A percentile compares a stretch with the other conserved stretches of the same genome.
phyloP scores from a whole-genome alignment of 1,140 invertebrate species.

The Platyura marginata region DNA sequence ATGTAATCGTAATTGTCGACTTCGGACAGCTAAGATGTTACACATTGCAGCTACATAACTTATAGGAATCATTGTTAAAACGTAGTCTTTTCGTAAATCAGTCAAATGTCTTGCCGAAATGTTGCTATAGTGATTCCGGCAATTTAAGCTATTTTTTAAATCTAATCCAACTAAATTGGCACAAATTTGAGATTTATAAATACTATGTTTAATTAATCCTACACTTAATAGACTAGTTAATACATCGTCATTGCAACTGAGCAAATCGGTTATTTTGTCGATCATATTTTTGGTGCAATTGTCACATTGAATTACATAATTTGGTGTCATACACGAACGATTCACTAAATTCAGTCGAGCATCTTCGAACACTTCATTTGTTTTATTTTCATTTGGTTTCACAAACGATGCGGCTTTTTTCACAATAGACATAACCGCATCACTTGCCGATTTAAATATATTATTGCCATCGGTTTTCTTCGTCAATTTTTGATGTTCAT shows the following conservation, averaged over 20 bases:
- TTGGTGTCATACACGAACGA: conserved; percentile 12
- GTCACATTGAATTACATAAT: conserved; percentile 11
- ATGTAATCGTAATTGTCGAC: conserved; percentile 14
- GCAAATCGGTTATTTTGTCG: conserved; percentile 12
- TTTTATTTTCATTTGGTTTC: conserved; percentile 31
- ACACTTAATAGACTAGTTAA: conserved; percentile 12
- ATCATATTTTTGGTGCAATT: conserved; percentile 12
- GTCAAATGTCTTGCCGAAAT: background rate
- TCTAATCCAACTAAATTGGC: conserved; percentile 9
- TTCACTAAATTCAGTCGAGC: background rate
- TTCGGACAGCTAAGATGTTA: conserved; percentile 45
- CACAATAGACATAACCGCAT: conserved; percentile 72
- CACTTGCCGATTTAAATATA: conserved; percentile 65
- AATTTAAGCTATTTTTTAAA: background rate
- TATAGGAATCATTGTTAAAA: conserved; percentile 36
- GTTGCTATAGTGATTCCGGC: background rate
- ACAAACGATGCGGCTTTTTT: conserved; percentile 69
- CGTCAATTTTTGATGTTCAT: conserved; percentile 21
- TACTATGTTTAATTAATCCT: conserved; percentile 9
- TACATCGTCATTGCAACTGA: conserved; percentile 15
- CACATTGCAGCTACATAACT: conserved; percentile 59
- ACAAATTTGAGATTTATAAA: conserved; percentile 14
- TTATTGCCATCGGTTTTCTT: conserved; percentile 33
- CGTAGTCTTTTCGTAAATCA: conserved; percentile 17
- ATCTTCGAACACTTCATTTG: conserved; percentile 3